Evolutionary conservation across 2,113 vertebrate species (phyloP), one percentile per base, ranked within the genome.

Genomic region (Urocitellus parryii): DNA sequence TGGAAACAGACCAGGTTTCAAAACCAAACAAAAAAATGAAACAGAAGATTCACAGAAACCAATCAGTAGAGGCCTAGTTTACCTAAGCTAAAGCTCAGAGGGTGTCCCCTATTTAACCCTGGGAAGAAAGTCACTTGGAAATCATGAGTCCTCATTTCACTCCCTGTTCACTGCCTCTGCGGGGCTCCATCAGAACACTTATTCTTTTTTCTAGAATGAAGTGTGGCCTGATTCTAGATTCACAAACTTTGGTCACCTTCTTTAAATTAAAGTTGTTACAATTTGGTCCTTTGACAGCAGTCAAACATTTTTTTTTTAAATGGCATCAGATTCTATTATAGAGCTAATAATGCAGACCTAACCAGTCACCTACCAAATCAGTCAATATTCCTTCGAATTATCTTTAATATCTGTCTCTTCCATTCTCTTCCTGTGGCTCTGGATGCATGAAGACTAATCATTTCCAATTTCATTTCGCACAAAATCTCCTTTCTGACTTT

Each of bases 311-410:
- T 89, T 48, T 12, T 29, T 10, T 51, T 91, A 77, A 83, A 68
- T 13, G 27, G 32, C 24, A 42, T 76, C 37, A 85, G 25, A 84
- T 0, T 79, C 45, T 82, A 89, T 51, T 78, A 37, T 29, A 90
- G 65, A 78, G 53, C 1, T 89, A 77, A 73, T 16, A 80, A 8
- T 34, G 22, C 29, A 85, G 17, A 73, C 22, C 56, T 11, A 82
- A 17, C 10, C 63, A 93, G 39, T 87, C 20, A 39, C 53, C 76
- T 87, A 68, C 13, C 12, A 86, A n/a, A 22, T 74, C 22, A 42
- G 88, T 45, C 29, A 63, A 68, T 39, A 85, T 92, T 58, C 45
- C n/a, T 86, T 34, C 61, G 81, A 78, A 53, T 95, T 73, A 14
- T 70, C 17, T 92, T 80, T 82, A 48, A 42, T 51, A 58, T 58